These are phyloP conservation scores for Arremon brunneinucha DNA, from an alignment of 2,797 vertebrate genomes.

Conservation along the genomic window DNA sequence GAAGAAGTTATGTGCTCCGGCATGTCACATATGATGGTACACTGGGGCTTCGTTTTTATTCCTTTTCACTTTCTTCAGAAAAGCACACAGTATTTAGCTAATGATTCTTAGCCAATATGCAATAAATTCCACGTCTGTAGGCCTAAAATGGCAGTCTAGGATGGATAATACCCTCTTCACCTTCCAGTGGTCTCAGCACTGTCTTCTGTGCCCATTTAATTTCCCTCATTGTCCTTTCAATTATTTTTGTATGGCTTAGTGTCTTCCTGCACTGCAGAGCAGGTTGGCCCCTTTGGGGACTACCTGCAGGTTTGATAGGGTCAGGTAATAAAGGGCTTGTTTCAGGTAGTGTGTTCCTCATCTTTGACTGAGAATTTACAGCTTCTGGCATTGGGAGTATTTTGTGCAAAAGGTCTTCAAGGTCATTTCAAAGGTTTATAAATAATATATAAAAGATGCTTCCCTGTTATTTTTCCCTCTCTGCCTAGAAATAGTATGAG, in stretches of 20 bases:
- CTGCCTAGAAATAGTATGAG: not conserved
- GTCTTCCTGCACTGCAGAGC: not conserved
- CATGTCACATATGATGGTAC: not conserved
- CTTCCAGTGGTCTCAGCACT: not conserved
- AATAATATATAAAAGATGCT: constrained; percentile 12
- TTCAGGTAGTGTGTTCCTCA: constrained; percentile 2
- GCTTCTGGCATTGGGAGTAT: constrained; percentile 13
- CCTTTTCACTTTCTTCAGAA: not conserved
- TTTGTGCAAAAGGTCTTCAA: constrained; percentile 33
- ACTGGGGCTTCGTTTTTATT: not conserved
- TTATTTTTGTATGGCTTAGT: not conserved
- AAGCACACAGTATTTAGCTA: not conserved
- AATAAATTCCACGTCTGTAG: not conserved
- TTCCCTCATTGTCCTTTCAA: not conserved
- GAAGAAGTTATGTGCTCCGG: not conserved
- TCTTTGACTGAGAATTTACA: constrained; percentile 42
- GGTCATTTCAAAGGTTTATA: constrained; percentile 26
- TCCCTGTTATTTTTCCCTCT: not conserved
- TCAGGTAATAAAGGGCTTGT: not conserved
- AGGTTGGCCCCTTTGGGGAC: not conserved
- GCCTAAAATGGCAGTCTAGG: not conserved
- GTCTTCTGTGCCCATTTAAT: not conserved
- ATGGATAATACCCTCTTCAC: not conserved
- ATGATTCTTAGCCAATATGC: not conserved
- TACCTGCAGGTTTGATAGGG: constrained; percentile 6